Conservation (phyloP, 2,113 vertebrate species). For the Pseudorasbora parva region DNA sequence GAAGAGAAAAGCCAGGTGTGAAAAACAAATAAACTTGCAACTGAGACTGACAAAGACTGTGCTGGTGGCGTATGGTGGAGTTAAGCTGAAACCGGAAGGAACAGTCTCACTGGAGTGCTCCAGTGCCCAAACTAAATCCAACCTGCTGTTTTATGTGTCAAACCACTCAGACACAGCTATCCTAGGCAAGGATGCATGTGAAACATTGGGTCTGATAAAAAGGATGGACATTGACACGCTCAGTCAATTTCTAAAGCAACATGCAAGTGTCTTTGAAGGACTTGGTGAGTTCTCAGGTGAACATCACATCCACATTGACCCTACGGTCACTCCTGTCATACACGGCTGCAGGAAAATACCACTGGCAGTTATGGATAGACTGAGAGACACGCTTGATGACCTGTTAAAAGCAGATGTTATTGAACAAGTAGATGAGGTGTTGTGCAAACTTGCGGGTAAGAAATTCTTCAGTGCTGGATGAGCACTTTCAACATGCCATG, state of each 20-base stretch:
- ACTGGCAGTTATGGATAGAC: conserved; percentile 6
- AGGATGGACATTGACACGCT: no score
- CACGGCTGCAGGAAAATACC: conserved; percentile 38
- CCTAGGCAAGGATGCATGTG: no score
- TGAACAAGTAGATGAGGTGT: neutral
- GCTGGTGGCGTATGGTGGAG: no score
- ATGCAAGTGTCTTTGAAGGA: conserved; percentile 20
- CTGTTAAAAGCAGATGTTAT: conserved; percentile 26
- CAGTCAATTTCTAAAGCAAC: conserved; percentile 2
- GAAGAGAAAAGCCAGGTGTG: no score
- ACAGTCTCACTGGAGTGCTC: no score
- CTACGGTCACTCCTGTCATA: conserved; percentile 24
- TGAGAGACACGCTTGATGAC: neutral
- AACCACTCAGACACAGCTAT: no score
- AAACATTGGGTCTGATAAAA: no score
- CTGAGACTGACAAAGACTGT: no score
- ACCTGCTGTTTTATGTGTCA: no score
- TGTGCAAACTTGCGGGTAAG: neutral
- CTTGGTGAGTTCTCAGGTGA: conserved; percentile 25
- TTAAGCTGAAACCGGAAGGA: no score
- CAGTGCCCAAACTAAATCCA: no score
- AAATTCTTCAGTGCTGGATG: neutral
- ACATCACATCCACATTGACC: conserved; percentile 24
- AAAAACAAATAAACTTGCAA: no score
- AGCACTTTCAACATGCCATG: neutral